A percentile compares a stretch with the other conserved stretches of the same genome.
Conservation (phyloP, 1,140 invertebrate species). For the fruit fly (Drosophila melanogaster) region Release_6_plus_ISO1_MT NT_033779.5:5908501-5909000, state of each 20-base stretch:
- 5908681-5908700: constrained; percentile 93
- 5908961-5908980: background rate
- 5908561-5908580: constrained; percentile 93
- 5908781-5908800: constrained; percentile 96
- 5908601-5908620: constrained; percentile 98
- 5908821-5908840: constrained; percentile 97
- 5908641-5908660: no score
- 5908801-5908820: constrained; percentile 98
- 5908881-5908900: constrained; percentile 96
- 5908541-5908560: constrained; percentile 98
- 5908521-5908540: constrained; percentile 96
- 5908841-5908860: constrained; percentile 96
- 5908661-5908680: background rate
- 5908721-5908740: constrained; percentile 97
- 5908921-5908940: constrained; percentile 91
- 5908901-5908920: constrained; percentile 94
- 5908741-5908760: constrained; percentile 97
- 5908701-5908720: constrained; percentile 95
- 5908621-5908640: constrained; percentile 98
- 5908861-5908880: constrained; percentile 98
- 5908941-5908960: background rate
- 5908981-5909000: no score
- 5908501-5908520: constrained; percentile 90
- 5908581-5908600: constrained; percentile 93
- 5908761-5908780: constrained; percentile 96